Conservation (phyloP, 2,113 vertebrate species). For the Sinosuthora webbiana region DNA sequence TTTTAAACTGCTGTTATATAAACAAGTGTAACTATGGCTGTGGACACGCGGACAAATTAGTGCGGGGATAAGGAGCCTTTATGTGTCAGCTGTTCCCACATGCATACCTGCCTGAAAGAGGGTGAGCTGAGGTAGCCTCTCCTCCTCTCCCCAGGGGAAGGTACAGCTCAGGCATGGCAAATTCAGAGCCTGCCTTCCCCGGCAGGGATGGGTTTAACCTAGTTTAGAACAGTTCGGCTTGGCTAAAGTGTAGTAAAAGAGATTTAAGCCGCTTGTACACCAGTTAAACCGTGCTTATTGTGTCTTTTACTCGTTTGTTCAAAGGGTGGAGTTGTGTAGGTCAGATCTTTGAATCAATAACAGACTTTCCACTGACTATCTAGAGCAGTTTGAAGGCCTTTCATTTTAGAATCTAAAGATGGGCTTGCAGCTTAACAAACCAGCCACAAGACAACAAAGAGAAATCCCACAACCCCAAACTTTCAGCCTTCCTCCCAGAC, state of each 20-base stretch:
- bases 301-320: not conserved
- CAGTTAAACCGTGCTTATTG: not conserved
- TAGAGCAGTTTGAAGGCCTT: not conserved
- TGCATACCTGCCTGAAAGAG: not conserved
- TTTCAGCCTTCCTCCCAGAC: not conserved
- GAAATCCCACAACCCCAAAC: not conserved
- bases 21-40: not conserved
- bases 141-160: not conserved
- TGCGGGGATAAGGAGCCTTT: not conserved
- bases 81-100: not conserved
- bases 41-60: conserved; percentile 12
- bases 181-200: not conserved
- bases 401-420: not conserved
- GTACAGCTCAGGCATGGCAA: not conserved
- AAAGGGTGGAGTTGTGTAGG: not conserved
- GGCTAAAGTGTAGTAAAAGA: not conserved
- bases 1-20: not conserved
- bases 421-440: not conserved
- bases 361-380: not conserved
- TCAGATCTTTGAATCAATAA: not conserved
- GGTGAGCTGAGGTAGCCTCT: not conserved
- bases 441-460: not conserved
- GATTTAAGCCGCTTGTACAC: not conserved
- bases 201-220: not conserved
- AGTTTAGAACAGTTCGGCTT: not conserved